Evolutionary conservation across 2,888 invertebrate genomes (phyloP).

Genomic region (Brassicogethes aeneus): DNA sequence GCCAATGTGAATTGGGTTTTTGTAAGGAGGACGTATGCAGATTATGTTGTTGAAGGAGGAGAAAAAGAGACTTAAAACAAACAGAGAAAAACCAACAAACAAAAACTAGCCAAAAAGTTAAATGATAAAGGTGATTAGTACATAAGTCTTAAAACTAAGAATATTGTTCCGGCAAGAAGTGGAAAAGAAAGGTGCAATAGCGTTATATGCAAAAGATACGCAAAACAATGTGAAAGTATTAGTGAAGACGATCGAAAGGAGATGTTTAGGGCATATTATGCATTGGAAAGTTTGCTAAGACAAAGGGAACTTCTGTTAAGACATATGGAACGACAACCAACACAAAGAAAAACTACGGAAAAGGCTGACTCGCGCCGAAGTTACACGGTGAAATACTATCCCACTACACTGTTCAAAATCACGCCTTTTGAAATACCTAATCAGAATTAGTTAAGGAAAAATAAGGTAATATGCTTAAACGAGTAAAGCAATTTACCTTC

Average conservation of each 20-base stretch:
- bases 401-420: too few species aligned
- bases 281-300: constrained; percentile 6
- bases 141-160: constrained; percentile 8
- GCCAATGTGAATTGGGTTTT: too few species aligned
- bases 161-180: constrained; percentile 7
- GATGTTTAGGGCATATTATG: constrained; percentile 8
- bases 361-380: constrained; percentile 9
- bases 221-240: constrained; percentile 8
- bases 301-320: constrained; percentile 12
- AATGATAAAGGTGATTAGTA: constrained; percentile 10
- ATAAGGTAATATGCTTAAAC: too few species aligned
- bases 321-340: constrained; percentile 4
- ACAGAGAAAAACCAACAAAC: constrained; percentile 9
- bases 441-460: too few species aligned
- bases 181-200: constrained; percentile 7
- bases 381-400: constrained; percentile 8
- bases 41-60: too few species aligned
- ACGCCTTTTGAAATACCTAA: too few species aligned
- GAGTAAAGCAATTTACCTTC: too few species aligned
- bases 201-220: constrained; percentile 8
- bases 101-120: constrained; percentile 8
- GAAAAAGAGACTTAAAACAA: too few species aligned
- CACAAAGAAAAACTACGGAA: constrained; percentile 9
- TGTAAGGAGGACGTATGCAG: too few species aligned
- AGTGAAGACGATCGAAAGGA: constrained; percentile 7